Evolutionary conservation across 2,113 vertebrate species (phyloP).

Genomic region (Pelobates fuscus): DNA sequence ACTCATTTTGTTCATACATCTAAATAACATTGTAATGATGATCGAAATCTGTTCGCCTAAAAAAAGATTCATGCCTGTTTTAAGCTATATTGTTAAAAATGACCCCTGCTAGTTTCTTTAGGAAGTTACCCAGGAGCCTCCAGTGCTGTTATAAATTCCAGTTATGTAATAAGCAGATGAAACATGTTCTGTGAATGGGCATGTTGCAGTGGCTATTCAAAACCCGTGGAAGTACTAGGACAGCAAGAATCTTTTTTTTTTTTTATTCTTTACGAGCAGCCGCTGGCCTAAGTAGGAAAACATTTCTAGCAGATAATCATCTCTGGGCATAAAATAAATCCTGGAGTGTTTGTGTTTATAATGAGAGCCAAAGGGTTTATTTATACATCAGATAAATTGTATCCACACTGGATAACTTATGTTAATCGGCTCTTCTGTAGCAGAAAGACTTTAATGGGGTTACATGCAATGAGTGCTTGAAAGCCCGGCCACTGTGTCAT

Average conservation of each 20-base stretch:
- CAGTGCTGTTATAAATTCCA: not conserved
- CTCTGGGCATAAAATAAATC: constrained; percentile 53
- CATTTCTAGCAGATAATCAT: constrained; percentile 48
- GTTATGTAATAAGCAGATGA: not conserved
- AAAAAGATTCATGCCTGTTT: too few relatives aligned
- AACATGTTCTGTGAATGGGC: not conserved
- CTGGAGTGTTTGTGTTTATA: constrained; percentile 54
- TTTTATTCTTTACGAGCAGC: constrained; percentile 15
- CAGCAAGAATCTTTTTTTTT: not conserved
- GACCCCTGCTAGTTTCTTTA: not conserved
- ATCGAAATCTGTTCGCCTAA: too few relatives aligned
- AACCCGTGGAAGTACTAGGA: not conserved
- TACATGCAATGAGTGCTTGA: constrained; percentile 25
- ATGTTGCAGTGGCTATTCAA: not conserved
- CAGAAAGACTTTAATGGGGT: constrained; percentile 27
- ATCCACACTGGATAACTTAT: constrained; percentile 32
- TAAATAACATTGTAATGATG: too few relatives aligned
- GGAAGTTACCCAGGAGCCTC: not conserved
- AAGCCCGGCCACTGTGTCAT: constrained; percentile 6
- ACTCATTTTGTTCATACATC: too few relatives aligned
- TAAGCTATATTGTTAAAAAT: too few relatives aligned
- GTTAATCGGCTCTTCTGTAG: constrained; percentile 27
- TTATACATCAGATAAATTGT: constrained; percentile 49
- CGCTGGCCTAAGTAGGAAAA: constrained; percentile 35
- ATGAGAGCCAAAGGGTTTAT: constrained; percentile 43